Evolutionary conservation across 2,888 invertebrate species (phyloP), one percentile per base, ranked within the genome.

Genomic region (Ochropleura leucogaster): DNA sequence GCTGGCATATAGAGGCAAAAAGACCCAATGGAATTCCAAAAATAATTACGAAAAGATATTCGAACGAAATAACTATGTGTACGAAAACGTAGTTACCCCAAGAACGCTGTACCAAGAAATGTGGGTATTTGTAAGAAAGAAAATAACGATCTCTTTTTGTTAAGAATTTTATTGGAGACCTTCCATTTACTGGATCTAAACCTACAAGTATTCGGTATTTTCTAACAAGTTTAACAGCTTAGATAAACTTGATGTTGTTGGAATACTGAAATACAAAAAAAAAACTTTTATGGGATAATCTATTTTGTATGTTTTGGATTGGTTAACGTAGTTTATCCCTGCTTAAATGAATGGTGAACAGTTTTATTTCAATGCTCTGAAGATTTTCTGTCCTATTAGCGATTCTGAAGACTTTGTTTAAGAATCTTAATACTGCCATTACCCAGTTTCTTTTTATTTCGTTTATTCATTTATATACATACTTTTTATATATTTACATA

Each of bases 61-160:
- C 51, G 60, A 72, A 71, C 68, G 62, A 68, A 74, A 81, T 78
- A 84, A 75, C 84, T 77, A 78, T 70, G 53, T 46, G n/a, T 44
- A 64, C 62, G n/a, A 16, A 67, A 74, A 74, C 30, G 44, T 53
- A 69, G 16, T 30, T 30, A 30, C 30, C 30, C 40, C 59, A 64
- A 80, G 57, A 18, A 63, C 74, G 40, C 10, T 60, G 53, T 46
- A 12, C 20, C 30, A 16, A 53, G 68, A 62, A 71, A 76, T 55
- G 57, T 63, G 46, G 44, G 40, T 53, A 10, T 47, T 40, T 64
- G 44, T 46, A 0, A 62, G 47, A 62, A 60, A 68, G 18, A 80
- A 55, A 68, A 72, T 68, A 66, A 51, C 5, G 51, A 68, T 57
- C 68, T 70, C 65, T 60, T 80, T 79, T 78, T 30, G 51, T 51